Evolutionary conservation across 2,888 invertebrate genomes (phyloP).

Genomic region (Caenorhabditis wallacei): DNA sequence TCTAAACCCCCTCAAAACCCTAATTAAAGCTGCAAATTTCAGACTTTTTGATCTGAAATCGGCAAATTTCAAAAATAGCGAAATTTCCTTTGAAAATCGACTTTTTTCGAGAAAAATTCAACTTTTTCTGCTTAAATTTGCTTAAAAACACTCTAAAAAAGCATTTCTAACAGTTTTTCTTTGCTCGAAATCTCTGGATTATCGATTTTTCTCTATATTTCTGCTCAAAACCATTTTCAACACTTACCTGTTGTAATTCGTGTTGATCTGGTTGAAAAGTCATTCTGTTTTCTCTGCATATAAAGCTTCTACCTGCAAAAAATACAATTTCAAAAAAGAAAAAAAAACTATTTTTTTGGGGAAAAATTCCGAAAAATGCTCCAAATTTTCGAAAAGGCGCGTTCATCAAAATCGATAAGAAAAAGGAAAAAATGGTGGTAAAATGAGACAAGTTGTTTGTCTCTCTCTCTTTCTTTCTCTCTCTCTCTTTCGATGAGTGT

Average conservation of each 20-base stretch:
- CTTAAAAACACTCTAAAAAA: too few relatives aligned
- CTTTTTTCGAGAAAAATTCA: too few relatives aligned
- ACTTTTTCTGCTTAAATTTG: too few relatives aligned
- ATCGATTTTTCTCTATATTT: neutral
- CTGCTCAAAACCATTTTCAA: neutral
- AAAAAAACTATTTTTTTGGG: neutral
- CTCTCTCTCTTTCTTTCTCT: neutral
- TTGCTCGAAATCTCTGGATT: too few relatives aligned
- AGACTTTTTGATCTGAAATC: too few relatives aligned
- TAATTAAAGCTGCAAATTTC: too few relatives aligned
- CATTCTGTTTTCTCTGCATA: constrained; percentile 46
- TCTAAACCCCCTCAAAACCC: too few relatives aligned
- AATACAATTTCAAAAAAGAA: neutral
- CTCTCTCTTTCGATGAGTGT: neutral
- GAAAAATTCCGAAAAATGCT: neutral
- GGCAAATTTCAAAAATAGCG: too few relatives aligned
- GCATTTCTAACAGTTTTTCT: neutral
- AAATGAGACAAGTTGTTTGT: neutral
- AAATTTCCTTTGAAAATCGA: too few relatives aligned
- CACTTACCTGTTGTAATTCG: constrained; percentile 53
- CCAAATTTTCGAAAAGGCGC: neutral
- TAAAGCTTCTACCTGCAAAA: constrained; percentile 1
- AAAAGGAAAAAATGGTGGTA: neutral
- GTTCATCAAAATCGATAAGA: constrained; percentile 1
- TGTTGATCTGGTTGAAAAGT: constrained; percentile 56